Base-by-base conservation (phyloP, 2,797 vertebrate genomes). In the Falco concolor region DNA sequence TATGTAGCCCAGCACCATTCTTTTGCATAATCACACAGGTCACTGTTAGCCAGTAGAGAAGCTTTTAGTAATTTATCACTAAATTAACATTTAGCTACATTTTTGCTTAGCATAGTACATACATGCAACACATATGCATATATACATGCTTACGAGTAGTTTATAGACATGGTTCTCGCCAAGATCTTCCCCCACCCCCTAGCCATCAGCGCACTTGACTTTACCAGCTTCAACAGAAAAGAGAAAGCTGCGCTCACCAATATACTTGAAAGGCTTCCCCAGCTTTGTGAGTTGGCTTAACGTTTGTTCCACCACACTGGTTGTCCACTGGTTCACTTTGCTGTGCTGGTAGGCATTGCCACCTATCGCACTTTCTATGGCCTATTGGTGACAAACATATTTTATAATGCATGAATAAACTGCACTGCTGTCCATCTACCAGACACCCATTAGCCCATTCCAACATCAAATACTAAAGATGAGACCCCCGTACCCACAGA, bases 1-100 rank as follows among this genome's bases (percentile, higher is more conserved):
- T 98, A 87, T 99, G 99, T 47, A 99, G 94, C 23, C 99, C 99
- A 20, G 99, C 99, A 59, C 99, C 99, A 15, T 99, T 99, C 97
- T 99, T 99, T 90, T 99, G 99, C 99, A 99, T 99, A 88, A 99
- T 99, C 72, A 99, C 98, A 90, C 99, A 99, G 56, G 98, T 99
- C 67, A 99, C 99, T 99, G 96, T 97, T 74, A 78, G 87, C 67
- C 69, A 85, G 74, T 2, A 70, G 14, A 95, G 89, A 91, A 74
- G 44, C 32, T 78, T 53, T 56, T 32, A 76, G 97, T 89, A 97
- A 82, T 85, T 72, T 52, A 76, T 50, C 12, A 9, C 36, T 60
- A 36, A 32, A 36, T 34, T 52, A 87, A 49, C n/a, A 23, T 74
- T 87, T 57, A 83, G 20, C 54, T 87, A 45, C 8, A 57, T 50